These are phyloP conservation scores for Phengaris arion DNA, from an alignment of 2,888 invertebrate species.

Conservation along the genomic window DNA sequence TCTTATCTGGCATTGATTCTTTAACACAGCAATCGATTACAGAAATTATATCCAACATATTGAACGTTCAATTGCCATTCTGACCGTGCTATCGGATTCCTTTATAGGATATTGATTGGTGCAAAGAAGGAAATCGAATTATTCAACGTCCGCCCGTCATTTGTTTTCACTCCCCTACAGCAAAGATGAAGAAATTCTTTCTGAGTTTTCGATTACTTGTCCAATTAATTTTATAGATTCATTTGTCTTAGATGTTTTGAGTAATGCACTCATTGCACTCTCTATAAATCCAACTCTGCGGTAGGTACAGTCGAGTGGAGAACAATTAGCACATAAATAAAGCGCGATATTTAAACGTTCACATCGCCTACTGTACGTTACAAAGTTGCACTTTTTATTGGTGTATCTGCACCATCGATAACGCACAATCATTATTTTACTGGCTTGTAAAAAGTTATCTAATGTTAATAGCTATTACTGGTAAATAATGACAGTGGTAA, in stretches of 20 bases:
- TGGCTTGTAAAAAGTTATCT: conserved; percentile 25
- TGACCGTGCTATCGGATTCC: conserved; percentile 61
- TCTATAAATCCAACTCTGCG: conserved; percentile 26
- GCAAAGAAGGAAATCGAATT: conserved; percentile 80
- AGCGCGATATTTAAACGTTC: not conserved
- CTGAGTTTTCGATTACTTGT: conserved; percentile 79
- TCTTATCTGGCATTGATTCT: not conserved
- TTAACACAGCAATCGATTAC: not conserved
- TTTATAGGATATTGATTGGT: conserved; percentile 76
- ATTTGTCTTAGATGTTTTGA: conserved; percentile 73
- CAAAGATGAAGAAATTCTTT: conserved; percentile 79
- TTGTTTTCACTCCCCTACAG: conserved; percentile 75
- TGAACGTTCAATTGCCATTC: conserved; percentile 43
- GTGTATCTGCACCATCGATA: conserved; percentile 20
- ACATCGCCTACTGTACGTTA: not conserved
- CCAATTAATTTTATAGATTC: conserved; percentile 80
- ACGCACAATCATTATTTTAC: conserved; percentile 21
- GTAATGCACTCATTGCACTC: conserved; percentile 49
- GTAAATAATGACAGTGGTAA: conserved; percentile 15
- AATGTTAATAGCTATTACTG: conserved; percentile 20
- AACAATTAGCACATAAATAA: not conserved
- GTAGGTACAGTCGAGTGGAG: not conserved
- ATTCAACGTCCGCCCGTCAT: conserved; percentile 80
- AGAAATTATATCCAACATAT: conserved; percentile 30
- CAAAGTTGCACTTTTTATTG: conserved; percentile 24